These are phyloP conservation scores for Pemphigus obesinymphae DNA, from an alignment of 1,140 invertebrate genomes.

Conservation along the genomic window DNA sequence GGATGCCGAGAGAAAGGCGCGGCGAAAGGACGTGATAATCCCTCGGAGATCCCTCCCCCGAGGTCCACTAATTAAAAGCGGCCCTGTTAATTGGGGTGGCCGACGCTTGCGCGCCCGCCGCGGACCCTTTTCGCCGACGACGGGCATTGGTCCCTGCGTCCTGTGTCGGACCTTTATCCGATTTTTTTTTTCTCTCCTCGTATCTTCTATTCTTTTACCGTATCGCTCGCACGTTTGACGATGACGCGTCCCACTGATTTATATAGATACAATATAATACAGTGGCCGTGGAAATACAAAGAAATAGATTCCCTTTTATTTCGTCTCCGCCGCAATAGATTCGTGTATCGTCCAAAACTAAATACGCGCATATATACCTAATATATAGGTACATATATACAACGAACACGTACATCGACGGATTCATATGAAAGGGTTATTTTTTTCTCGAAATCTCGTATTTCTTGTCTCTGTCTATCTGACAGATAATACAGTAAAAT, in stretches of 20 bases:
- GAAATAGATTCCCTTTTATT: not conserved
- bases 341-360: not conserved
- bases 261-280: not conserved
- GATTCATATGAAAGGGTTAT: too few relatives aligned
- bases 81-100: slow-evolving; percentile 38
- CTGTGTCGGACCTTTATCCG: not conserved
- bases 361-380: too few relatives aligned
- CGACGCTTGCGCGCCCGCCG: slow-evolving; percentile 33
- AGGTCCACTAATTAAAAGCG: slow-evolving; percentile 37
- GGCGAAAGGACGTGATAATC: slow-evolving; percentile 27
- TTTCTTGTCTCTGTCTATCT: too few relatives aligned
- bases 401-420: too few relatives aligned
- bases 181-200: slow-evolving; percentile 3
- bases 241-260: too few relatives aligned
- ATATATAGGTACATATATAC: too few relatives aligned
- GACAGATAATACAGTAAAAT: too few relatives aligned
- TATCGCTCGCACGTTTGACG: not conserved
- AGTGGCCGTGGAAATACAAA: not conserved
- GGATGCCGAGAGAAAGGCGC: not conserved
- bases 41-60: slow-evolving; percentile 37
- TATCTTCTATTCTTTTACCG: not conserved
- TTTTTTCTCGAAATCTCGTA: too few relatives aligned
- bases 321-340: not conserved
- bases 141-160: slow-evolving; percentile 16
- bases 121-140: not conserved